Conservation (phyloP, 2,113 vertebrate species). For the Chelonoidis abingdonii region DNA sequence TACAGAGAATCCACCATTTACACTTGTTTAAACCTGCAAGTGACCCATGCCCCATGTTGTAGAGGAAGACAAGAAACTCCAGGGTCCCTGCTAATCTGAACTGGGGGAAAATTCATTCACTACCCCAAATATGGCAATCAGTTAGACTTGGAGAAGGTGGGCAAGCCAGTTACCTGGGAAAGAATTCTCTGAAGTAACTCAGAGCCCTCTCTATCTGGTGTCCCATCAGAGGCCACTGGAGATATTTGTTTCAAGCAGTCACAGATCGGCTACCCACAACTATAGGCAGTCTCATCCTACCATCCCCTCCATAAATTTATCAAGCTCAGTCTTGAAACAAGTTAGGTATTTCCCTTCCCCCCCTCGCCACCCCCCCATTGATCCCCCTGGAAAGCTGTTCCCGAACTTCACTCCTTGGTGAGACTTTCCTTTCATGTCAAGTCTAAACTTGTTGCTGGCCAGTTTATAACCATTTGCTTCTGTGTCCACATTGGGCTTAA, state of each 20-base stretch:
- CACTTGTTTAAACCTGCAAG: background rate
- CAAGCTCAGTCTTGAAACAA: background rate
- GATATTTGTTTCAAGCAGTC: background rate
- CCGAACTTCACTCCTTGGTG: background rate
- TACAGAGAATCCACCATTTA: background rate
- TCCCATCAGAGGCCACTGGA: background rate
- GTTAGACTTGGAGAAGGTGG: background rate
- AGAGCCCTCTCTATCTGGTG: background rate
- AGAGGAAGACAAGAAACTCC: background rate
- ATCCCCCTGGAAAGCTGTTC: background rate
- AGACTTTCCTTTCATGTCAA: too few species aligned
- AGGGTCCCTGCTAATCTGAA: background rate
- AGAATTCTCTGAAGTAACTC: background rate
- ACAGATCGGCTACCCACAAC: background rate
- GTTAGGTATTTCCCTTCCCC: background rate
- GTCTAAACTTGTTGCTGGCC: too few species aligned
- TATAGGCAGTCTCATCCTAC: background rate
- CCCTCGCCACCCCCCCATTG: too few species aligned
- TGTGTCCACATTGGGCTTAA: too few species aligned
- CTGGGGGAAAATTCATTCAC: background rate
- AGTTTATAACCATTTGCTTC: too few species aligned
- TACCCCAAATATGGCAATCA: background rate
- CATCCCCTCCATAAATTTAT: background rate
- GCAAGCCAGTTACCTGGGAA: background rate
- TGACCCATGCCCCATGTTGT: too few species aligned